Conservation (phyloP, 2,888 invertebrate species). For the Netelia inedita region DNA sequence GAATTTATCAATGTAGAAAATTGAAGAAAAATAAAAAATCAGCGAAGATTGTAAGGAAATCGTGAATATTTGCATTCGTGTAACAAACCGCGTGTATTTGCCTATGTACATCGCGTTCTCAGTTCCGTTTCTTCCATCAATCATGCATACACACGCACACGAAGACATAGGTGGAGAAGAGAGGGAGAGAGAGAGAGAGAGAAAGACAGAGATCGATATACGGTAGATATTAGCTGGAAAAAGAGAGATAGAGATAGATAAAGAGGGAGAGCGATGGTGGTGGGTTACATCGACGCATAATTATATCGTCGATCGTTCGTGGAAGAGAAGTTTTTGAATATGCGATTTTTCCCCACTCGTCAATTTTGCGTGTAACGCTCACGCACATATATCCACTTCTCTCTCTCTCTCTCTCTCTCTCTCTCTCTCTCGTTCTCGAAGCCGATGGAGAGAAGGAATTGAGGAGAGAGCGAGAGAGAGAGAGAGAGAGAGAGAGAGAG, state of each 20-base stretch:
- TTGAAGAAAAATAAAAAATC: not conserved
- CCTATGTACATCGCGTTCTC: not conserved
- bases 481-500: constrained; percentile 10
- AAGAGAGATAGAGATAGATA: not conserved
- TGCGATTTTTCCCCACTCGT: constrained; percentile 20
- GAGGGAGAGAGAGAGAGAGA: not conserved
- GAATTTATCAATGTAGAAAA: not conserved
- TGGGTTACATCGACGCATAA: constrained; percentile 61
- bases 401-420: not conserved
- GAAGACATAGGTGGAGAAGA: not conserved
- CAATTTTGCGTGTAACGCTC: constrained; percentile 66
- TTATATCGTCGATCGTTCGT: constrained; percentile 67
- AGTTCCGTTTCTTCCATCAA: constrained; percentile 26
- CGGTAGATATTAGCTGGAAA: constrained; percentile 1
- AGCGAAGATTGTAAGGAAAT: not conserved
- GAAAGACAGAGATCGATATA: constrained; percentile 28
- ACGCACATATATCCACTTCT: constrained; percentile 49
- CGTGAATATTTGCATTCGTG: constrained; percentile 26
- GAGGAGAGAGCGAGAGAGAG: not conserved
- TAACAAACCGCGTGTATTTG: constrained; percentile 34
- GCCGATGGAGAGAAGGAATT: constrained; percentile 26
- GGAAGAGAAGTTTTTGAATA: constrained; percentile 61
- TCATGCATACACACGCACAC: constrained; percentile 29
- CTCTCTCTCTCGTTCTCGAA: not conserved
- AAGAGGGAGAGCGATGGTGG: constrained; percentile 5